These are phyloP conservation scores for Microtus ochrogaster DNA, from an alignment of 2,113 vertebrate genomes.

Conservation along the genomic window DNA sequence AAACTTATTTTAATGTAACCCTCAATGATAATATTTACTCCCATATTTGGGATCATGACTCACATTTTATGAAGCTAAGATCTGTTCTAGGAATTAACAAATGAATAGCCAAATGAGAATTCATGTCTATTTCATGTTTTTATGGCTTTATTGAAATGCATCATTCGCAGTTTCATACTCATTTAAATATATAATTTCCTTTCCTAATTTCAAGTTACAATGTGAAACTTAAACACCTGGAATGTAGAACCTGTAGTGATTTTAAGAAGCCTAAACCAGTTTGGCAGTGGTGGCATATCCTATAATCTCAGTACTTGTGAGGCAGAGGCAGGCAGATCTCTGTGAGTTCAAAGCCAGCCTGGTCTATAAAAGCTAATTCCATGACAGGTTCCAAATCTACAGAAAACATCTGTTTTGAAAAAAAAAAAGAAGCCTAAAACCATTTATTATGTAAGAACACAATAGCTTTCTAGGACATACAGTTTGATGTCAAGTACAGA, in stretches of 20 bases:
- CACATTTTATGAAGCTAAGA: not conserved
- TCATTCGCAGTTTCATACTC: not conserved
- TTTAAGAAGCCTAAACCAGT: not conserved
- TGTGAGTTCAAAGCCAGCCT: too few species aligned
- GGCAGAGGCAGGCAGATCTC: too few species aligned
- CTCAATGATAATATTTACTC: too few species aligned
- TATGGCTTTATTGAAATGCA: constrained; percentile 33
- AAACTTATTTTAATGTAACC: not conserved
- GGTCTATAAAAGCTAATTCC: too few species aligned
- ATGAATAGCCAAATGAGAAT: not conserved
- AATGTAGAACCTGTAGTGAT: not conserved
- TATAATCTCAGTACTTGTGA: too few species aligned
- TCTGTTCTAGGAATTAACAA: not conserved
- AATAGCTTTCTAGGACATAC: not conserved
- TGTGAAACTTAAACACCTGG: not conserved
- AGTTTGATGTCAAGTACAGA: not conserved
- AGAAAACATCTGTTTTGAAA: too few species aligned
- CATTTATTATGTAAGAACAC: not conserved
- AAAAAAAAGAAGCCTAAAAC: too few species aligned
- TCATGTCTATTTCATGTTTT: not conserved
- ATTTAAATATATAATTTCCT: not conserved
- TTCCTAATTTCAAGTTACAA: not conserved
- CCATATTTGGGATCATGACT: not conserved
- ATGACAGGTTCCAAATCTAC: too few species aligned
- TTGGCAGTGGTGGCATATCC: too few species aligned